These are phyloP conservation scores for Sebastes kiyomatsui DNA, from an alignment of 2,797 vertebrate genomes.

Conservation along the genomic window DNA sequence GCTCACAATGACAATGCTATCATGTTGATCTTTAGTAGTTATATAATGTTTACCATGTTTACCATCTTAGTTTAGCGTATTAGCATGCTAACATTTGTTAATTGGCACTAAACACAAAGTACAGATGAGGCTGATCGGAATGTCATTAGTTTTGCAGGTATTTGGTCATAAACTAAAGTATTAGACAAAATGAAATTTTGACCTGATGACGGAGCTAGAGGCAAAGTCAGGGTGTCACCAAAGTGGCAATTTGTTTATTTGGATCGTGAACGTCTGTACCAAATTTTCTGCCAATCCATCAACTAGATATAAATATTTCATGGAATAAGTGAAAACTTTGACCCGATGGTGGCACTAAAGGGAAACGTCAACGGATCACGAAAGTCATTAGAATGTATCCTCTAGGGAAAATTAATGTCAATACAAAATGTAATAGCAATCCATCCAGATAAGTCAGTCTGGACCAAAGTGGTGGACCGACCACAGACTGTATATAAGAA, in stretches of 20 bases:
- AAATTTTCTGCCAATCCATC: neutral
- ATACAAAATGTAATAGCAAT: neutral
- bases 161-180: too few relatives aligned
- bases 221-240: too few relatives aligned
- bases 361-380: neutral
- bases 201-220: neutral
- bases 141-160: too few relatives aligned
- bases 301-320: neutral
- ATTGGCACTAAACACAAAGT: neutral
- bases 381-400: neutral
- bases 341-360: neutral
- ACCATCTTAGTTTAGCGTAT: neutral
- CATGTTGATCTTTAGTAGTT: neutral
- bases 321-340: neutral
- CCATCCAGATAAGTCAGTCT: neutral
- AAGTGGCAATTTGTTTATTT: neutral
- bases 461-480: neutral
- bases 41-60: neutral
- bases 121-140: accelerated
- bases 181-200: too few relatives aligned
- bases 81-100: neutral
- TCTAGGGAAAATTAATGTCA: too few relatives aligned
- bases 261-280: neutral
- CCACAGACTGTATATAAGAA: too few relatives aligned
- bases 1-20: neutral